Evolutionary conservation across 2,797 vertebrate genomes (phyloP).

Genomic region (Rhinoraja longicauda): DNA sequence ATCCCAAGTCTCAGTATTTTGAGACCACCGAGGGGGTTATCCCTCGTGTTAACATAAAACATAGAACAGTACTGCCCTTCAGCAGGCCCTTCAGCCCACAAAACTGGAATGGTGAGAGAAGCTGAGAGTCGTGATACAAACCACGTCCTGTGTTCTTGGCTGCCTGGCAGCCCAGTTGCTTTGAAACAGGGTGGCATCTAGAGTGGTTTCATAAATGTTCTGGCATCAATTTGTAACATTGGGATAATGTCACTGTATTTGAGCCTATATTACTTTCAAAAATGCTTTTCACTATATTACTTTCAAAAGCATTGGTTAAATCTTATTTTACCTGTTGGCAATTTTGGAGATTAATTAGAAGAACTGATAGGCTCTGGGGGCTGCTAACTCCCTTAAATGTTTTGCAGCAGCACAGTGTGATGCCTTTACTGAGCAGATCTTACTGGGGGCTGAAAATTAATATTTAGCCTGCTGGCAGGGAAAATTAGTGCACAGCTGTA

Average conservation of each 20-base stretch:
- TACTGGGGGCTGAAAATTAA: not conserved
- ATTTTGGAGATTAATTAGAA: not conserved
- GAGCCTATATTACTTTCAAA: no score
- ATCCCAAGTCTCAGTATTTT: no score
- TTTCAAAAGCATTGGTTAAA: not conserved
- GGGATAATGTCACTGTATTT: not conserved
- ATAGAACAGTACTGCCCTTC: no score
- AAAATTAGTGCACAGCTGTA: not conserved
- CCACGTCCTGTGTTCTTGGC: slow-evolving; percentile 20
- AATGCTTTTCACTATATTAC: no score
- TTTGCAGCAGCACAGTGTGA: not conserved
- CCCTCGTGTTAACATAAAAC: no score
- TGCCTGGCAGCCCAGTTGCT: not conserved
- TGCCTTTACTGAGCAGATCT: not conserved
- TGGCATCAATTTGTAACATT: not conserved
- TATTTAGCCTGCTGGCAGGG: not conserved
- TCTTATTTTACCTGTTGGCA: not conserved
- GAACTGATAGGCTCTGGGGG: not conserved
- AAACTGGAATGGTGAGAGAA: slow-evolving; percentile 75
- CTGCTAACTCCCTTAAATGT: not conserved
- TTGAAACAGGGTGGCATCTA: not conserved
- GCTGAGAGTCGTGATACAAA: not conserved
- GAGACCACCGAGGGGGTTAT: no score
- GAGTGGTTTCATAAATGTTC: slow-evolving; percentile 1
- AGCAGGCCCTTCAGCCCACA: no score